These are phyloP conservation scores for Procapra przewalskii DNA, from an alignment of 2,113 vertebrate genomes.

Conservation along the genomic window DNA sequence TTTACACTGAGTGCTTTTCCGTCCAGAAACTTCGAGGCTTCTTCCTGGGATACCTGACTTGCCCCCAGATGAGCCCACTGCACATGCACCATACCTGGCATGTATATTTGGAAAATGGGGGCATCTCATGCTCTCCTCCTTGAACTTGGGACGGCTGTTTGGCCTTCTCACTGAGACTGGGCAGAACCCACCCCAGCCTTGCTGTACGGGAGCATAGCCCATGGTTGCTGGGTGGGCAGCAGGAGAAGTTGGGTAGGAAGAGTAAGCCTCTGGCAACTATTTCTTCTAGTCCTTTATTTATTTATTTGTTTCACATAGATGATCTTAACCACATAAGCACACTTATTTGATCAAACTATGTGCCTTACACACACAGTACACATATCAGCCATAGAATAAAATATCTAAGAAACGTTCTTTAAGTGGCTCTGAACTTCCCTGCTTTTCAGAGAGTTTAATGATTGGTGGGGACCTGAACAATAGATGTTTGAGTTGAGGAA, in stretches of 20 bases:
- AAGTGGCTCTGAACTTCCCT: neutral
- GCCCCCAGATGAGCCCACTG: neutral
- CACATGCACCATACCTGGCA: neutral
- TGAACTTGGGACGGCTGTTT: neutral
- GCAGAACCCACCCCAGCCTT: neutral
- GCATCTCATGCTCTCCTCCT: neutral
- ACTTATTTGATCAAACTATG: neutral
- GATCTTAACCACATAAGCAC: neutral
- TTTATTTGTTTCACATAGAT: neutral
- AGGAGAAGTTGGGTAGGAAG: neutral
- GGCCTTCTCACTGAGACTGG: neutral
- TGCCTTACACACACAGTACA: neutral
- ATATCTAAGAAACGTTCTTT: neutral
- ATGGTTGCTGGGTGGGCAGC: neutral
- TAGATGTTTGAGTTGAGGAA: neutral
- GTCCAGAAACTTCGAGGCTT: neutral
- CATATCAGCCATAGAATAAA: neutral
- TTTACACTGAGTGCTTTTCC: neutral
- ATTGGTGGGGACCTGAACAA: neutral
- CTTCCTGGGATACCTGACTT: neutral
- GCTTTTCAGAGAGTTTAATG: neutral
- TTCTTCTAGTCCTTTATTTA: neutral
- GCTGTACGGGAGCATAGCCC: neutral
- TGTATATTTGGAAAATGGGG: neutral
- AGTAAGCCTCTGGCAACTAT: neutral